Evolutionary conservation across 2,888 invertebrate species (phyloP), one percentile per base, ranked within the genome.

Genomic region (Bellardia pandia): DNA sequence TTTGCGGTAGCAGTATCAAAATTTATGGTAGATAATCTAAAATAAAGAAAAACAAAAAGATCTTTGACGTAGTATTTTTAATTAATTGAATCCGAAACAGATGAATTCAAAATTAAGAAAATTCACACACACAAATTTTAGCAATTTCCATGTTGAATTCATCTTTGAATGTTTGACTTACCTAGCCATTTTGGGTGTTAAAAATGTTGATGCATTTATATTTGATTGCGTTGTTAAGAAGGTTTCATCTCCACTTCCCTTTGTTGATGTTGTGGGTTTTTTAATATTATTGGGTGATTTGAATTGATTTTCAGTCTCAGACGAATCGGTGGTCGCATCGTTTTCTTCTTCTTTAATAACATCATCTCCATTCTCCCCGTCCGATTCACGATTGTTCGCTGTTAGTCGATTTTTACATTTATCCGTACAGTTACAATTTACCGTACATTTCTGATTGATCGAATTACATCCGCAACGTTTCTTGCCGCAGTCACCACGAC

Each of bases 401-500:
- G 16, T 62, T 58, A 37, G 9, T 9, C 85, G 85, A 75, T 87
- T 87, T 64, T 64, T 79, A 71, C 90, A 90, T 3, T 45, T 78
- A 33, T 45, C 79, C 11, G 78, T 75, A 60, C 90, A 90, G 1
- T 16, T 33, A 64, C 90, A 90, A 0, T 23, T 86, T 37, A 84
- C 4, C 76, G 88, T 56, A 78, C 90, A 90, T 72, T 84, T 79
- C 76, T 83, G 77, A 88, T 88, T 74, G 69, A 74, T 45, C 83
- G 89, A 85, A 88, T 85, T 81, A 86, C 92, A 92, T 16, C 89
- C 89, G 80, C 92, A 92, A 69, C 91, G 92, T 56, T 90, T 90
- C 6, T 89, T 88, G 33, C 86, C 51, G 86, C 92, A 92, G 48
- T 89, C 89, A 13, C 69, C 88, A 85, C 90, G 90, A 64, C 92